A percentile compares a stretch with the other conserved stretches of the same genome.
phyloP scores from a whole-genome alignment of 1,140 invertebrate species.

The Pomacea maculata region DNA sequence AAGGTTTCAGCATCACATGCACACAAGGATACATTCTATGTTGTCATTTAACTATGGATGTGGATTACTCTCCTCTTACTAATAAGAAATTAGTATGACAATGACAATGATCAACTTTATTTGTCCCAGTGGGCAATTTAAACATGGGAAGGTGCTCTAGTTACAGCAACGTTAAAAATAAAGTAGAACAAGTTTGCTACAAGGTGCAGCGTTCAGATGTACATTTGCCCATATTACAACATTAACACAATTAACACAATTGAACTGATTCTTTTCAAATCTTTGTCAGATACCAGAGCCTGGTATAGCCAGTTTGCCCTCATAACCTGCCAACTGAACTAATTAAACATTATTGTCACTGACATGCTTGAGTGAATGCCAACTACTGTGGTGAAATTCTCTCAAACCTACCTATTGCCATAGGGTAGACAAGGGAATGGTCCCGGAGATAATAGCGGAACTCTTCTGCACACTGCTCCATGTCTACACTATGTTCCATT shows the following conservation, averaged over 20 bases:
- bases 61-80: neutral
- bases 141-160: no score
- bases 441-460: neutral
- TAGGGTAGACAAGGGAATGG: neutral
- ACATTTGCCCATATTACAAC: neutral
- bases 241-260: neutral
- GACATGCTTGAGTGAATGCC: neutral
- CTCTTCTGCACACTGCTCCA: neutral
- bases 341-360: neutral
- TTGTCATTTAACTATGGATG: no score
- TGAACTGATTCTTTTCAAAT: neutral
- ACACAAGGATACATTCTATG: no score
- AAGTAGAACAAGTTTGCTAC: no score
- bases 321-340: no score
- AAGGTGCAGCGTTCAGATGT: no score
- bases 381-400: neutral
- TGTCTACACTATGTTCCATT: constrained; percentile 8
- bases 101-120: no score
- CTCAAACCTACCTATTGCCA: constrained; percentile 3
- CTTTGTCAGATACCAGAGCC: no score
- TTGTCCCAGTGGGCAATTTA: no score
- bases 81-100: neutral
- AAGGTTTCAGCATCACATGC: no score
- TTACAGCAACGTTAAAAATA: no score
- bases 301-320: no score